Conservation (phyloP, 2,797 vertebrate species). For the Taenioides sp. region DNA sequence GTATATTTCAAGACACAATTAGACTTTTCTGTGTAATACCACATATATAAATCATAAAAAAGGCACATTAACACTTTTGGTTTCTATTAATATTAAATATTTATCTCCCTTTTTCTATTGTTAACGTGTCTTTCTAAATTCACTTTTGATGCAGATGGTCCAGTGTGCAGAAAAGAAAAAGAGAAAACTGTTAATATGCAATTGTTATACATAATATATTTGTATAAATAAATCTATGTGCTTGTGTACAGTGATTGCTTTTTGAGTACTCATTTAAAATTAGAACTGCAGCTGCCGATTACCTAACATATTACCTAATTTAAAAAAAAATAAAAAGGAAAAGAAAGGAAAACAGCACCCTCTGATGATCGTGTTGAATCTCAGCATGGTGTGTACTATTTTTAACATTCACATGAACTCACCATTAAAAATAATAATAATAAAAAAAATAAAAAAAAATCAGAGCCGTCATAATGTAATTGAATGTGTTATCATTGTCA, state of each 20-base stretch:
- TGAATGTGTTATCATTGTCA: not conserved
- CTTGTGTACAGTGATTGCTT: constrained; percentile 71
- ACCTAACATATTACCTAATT: too few species aligned
- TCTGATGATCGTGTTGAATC: constrained; percentile 50
- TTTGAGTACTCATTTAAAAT: constrained; percentile 13
- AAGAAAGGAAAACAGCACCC: constrained; percentile 39
- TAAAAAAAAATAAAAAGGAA: too few species aligned
- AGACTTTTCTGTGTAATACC: not conserved
- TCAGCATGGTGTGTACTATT: constrained; percentile 12
- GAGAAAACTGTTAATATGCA: constrained; percentile 80
- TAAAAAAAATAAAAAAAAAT: too few species aligned
- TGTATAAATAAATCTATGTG: constrained; percentile 86
- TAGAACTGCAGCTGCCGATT: not conserved
- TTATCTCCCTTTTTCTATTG: constrained; percentile 69
- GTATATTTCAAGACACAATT: constrained; percentile 1
- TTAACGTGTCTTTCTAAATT: constrained; percentile 72
- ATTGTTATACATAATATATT: constrained; percentile 88
- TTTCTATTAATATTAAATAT: constrained; percentile 25
- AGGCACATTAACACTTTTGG: not conserved
- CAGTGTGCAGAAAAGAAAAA: constrained; percentile 60
- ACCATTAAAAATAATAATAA: not conserved
- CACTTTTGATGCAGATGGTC: constrained; percentile 73
- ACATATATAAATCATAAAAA: not conserved
- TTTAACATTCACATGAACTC: not conserved
- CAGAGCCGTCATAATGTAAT: too few species aligned